phyloP scores from a whole-genome alignment of 2,888 invertebrate genomes.

The Mermis nigrescens region DNA sequence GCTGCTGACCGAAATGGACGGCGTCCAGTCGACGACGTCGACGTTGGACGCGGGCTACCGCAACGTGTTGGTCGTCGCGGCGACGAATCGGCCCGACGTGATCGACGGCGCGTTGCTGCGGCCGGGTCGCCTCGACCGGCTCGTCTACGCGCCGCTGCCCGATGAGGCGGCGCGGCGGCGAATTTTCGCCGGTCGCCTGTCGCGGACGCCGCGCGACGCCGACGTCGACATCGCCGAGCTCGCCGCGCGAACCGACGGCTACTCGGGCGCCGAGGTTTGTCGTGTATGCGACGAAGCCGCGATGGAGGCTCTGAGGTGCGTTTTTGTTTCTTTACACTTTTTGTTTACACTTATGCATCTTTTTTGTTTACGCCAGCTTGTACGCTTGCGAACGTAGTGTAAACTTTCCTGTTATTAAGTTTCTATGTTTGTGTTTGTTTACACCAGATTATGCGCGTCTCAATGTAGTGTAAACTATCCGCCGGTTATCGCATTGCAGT shows the following conservation, averaged over 20 bases:
- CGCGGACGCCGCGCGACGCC: conserved; percentile 48
- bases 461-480: too few species aligned
- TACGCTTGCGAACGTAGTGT: too few species aligned
- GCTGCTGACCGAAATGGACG: conserved; percentile 79
- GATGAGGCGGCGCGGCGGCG: conserved; percentile 55
- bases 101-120: conserved; percentile 77
- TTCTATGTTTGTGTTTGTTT: too few species aligned
- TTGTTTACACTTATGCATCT: too few species aligned
- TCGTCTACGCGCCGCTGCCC: conserved; percentile 80
- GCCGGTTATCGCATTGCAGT: too few species aligned
- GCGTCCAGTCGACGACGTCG: conserved; percentile 56
- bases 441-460: too few species aligned
- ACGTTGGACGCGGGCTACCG: too few species aligned
- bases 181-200: conserved; percentile 58
- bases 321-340: too few species aligned
- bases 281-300: conserved; percentile 83
- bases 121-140: conserved; percentile 70
- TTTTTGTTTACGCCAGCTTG: too few species aligned
- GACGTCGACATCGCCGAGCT: conserved; percentile 36
- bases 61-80: conserved; percentile 74
- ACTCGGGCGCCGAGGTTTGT: conserved; percentile 71
- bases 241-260: conserved; percentile 47
- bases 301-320: too few species aligned
- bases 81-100: conserved; percentile 86
- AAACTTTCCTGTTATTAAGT: too few species aligned